Base-by-base conservation (phyloP, 2,113 vertebrate species). In the Probosciger aterrimus region DNA sequence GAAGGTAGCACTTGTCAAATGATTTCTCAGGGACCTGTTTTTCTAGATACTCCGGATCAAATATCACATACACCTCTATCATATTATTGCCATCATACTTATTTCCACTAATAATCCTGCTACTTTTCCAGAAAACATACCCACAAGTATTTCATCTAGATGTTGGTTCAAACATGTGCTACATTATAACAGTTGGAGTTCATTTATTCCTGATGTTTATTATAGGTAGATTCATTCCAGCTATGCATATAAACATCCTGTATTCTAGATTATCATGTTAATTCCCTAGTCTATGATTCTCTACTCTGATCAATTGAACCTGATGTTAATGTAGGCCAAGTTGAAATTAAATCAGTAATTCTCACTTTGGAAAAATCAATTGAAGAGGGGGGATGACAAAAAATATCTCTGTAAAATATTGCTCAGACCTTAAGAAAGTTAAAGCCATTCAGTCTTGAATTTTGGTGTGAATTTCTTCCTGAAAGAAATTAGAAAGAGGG, bases 321-420 rank as follows among this genome's bases (percentile, higher is more conserved):
- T 2, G 1, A 27, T 41, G 91, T 71, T 75, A 62, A 24, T 33
- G 6, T 24, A 70, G 14, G 16, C 7, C 6, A 82, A 11, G 3
- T 65, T 80, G n/a, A 92, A 92, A 70, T 9, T 25, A 4, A 77
- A 81, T 18, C 7, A 41, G 31, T 65, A 80, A 53, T 50, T 80
- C 11, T 49, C 19, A 47, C 46, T 76, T 46, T 37, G 7, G 27
- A 57, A 52, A 84, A 93, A 69, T 4, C 53, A 6, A 24, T 4
- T 16, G 24, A 8, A 4, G 17, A 4, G 14, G 0, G 1, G 3
- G 16, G 9, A 46, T 14, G 57, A 59, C 20, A 74, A 44, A 24
- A n/a, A 20, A 18, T 2, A 74, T 14, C 33, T 52, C 14, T 27
- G 7, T 49, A 10, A 67, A 28, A 2, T 53, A 19, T 35, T 62